phyloP scores from a whole-genome alignment of 2,113 vertebrate species.

The Macheiramphus alcinus region DNA sequence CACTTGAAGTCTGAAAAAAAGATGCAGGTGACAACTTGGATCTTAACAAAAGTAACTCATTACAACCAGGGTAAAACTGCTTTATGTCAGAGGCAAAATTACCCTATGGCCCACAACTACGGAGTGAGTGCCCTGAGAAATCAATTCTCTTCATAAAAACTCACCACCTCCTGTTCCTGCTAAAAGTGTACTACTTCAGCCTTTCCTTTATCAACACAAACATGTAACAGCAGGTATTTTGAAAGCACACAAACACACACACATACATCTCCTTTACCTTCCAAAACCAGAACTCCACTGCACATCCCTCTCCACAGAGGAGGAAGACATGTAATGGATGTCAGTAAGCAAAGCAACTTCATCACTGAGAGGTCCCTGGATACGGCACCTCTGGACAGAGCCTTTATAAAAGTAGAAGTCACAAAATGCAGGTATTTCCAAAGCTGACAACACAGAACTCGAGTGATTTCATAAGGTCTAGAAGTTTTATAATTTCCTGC shows the following conservation, averaged over 20 bases:
- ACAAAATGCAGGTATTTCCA: not conserved
- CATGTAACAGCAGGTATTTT: not conserved
- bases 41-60: not conserved
- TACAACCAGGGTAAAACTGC: not conserved
- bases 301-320: not conserved
- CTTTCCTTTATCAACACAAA: not conserved
- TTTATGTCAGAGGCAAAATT: not conserved
- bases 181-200: not conserved
- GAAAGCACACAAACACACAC: not conserved
- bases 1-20: not conserved
- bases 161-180: not conserved
- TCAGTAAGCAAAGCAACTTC: not conserved
- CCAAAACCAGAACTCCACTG: not conserved
- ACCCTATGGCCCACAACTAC: not conserved
- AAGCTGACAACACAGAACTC: not conserved
- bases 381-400: not conserved
- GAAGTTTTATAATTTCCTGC: not conserved
- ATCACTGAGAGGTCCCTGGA: not conserved
- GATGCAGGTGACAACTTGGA: not conserved
- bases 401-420: not conserved
- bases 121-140: not conserved
- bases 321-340: not conserved
- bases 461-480: accelerated
- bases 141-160: not conserved
- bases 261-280: not conserved